Conservation (phyloP, 2,113 vertebrate species). For the Archocentrus centrarchus region DNA sequence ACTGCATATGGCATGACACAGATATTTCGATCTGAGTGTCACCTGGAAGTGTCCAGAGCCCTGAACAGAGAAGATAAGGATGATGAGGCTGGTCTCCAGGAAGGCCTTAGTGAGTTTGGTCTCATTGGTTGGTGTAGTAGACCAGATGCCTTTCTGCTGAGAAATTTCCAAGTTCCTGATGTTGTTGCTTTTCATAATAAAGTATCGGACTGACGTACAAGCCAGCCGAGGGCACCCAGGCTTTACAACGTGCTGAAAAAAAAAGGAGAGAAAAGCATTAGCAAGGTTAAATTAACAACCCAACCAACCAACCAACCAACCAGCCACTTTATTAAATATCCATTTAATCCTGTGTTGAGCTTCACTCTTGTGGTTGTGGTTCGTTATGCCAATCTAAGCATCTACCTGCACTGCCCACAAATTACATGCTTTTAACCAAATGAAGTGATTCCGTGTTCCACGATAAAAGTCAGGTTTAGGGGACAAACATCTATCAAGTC, state of each 20-base stretch:
- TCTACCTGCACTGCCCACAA: too few species aligned
- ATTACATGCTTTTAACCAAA: too few species aligned
- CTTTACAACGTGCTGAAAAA: slow-evolving; percentile 68
- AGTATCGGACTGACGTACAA: slow-evolving; percentile 84
- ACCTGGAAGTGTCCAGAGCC: slow-evolving; percentile 96
- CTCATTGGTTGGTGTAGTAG: slow-evolving; percentile 89
- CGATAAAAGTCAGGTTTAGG: too few species aligned
- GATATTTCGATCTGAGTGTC: background rate
- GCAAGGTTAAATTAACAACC: background rate
- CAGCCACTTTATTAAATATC: too few species aligned
- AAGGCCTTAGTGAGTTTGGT: slow-evolving; percentile 88
- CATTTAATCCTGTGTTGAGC: too few species aligned
- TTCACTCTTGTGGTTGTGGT: too few species aligned
- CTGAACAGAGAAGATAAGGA: slow-evolving; percentile 94
- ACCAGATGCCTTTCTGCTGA: slow-evolving; percentile 93
- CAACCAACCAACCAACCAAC: too few species aligned
- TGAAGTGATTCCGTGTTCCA: too few species aligned
- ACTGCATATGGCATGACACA: background rate
- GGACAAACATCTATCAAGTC: too few species aligned
- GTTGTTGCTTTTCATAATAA: slow-evolving; percentile 95
- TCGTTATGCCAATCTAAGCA: too few species aligned
- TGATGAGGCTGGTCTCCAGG: slow-evolving; percentile 82
- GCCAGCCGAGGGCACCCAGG: slow-evolving; percentile 74
- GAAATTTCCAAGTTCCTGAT: slow-evolving; percentile 90
- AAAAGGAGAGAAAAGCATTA: background rate